Conservation (phyloP, 37 sponge, comb jelly and placozoan species). For the Chondrosia reniformis region DNA sequence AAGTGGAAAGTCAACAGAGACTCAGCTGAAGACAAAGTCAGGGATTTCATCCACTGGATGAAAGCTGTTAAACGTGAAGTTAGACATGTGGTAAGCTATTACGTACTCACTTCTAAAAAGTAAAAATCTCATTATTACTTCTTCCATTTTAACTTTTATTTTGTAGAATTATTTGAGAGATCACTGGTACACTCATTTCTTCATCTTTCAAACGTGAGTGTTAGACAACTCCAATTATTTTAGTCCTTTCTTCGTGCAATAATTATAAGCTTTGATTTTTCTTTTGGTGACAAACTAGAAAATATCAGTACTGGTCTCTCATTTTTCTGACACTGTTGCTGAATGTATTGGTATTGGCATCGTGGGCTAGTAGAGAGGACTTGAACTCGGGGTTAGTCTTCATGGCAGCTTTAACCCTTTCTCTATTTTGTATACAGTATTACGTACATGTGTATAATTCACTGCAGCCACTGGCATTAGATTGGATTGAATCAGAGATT, state of each 20-base stretch:
- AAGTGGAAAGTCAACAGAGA: constrained; percentile 75
- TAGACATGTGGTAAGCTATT: constrained; percentile 47
- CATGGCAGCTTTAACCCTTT: no score
- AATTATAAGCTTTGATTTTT: not conserved
- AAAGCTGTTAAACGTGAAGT: constrained; percentile 61
- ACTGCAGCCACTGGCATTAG: no score
- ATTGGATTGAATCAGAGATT: no score
- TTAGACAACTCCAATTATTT: not conserved
- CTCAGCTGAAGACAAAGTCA: constrained; percentile 74
- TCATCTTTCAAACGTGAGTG: constrained; percentile 22
- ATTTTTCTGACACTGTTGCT: constrained; percentile 26
- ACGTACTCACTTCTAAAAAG: no score
- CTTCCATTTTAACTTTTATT: not conserved
- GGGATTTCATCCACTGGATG: constrained; percentile 79
- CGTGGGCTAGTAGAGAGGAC: constrained; percentile 16
- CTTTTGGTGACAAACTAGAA: not conserved
- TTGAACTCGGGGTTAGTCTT: not conserved
- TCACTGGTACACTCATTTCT: constrained; percentile 32
- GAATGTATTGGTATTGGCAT: constrained; percentile 21
- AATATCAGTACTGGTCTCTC: constrained; percentile 16
- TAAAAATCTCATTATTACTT: no score
- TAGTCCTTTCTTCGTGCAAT: not conserved
- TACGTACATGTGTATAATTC: no score
- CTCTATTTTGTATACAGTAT: no score
- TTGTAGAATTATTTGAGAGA: constrained; percentile 19